phyloP scores from a whole-genome alignment of 2,888 invertebrate species.

The Gnatocerus cornutus region DNA sequence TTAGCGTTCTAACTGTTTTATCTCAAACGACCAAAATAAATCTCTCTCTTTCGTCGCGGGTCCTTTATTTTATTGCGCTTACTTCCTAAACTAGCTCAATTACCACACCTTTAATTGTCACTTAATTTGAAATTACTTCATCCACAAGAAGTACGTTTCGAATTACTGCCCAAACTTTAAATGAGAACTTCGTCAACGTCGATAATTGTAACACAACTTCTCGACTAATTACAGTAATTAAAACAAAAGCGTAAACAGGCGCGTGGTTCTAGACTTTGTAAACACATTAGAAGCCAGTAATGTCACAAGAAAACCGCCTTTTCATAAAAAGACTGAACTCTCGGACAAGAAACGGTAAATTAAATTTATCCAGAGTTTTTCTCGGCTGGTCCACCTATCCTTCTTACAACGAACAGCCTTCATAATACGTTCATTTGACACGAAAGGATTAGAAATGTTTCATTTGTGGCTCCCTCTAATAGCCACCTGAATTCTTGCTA shows the following conservation, averaged over 20 bases:
- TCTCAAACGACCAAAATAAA: conserved; percentile 21
- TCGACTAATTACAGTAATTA: conserved; percentile 15
- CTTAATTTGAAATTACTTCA: conserved; percentile 22
- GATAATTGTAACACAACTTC: conserved; percentile 11
- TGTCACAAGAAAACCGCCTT: not conserved
- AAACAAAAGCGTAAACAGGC: conserved; percentile 11
- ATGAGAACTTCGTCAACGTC: conserved; percentile 18
- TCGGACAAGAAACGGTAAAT: not conserved
- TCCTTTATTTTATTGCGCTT: conserved; percentile 13
- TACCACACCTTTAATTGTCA: conserved; percentile 38
- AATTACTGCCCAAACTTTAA: conserved; percentile 36
- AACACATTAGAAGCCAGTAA: too few species aligned
- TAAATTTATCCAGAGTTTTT: not conserved
- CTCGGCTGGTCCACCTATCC: not conserved
- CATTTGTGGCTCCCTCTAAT: conserved; percentile 24
- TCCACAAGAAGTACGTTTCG: conserved; percentile 15
- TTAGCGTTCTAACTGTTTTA: conserved; percentile 32
- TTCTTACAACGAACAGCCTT: not conserved
- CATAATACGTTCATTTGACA: conserved; percentile 19
- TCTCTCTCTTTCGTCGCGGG: conserved; percentile 4
- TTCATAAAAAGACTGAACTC: not conserved
- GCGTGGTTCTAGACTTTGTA: not conserved
- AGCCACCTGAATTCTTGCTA: conserved; percentile 33
- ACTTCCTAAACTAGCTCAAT: conserved; percentile 27
- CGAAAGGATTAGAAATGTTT: conserved; percentile 30